Conservation (phyloP, 2,888 invertebrate species). For the Apomyelois bistriatella region DNA sequence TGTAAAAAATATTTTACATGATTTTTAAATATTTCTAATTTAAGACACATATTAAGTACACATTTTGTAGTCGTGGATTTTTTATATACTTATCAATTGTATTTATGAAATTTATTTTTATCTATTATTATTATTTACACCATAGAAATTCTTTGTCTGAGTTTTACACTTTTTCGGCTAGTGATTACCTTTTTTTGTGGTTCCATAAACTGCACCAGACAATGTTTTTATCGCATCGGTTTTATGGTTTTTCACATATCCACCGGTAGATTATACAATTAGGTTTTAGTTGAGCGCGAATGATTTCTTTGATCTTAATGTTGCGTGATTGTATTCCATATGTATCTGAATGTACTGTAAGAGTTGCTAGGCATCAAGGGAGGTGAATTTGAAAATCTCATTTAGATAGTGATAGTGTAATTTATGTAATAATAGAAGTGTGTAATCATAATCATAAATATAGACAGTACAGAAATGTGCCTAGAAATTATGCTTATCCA, state of each 20-base stretch:
- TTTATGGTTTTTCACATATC: background rate
- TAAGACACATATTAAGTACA: too few relatives aligned
- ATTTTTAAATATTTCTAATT: too few relatives aligned
- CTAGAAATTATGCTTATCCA: slow-evolving; percentile 73
- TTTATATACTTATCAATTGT: background rate
- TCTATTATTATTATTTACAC: background rate
- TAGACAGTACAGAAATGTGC: slow-evolving; percentile 76
- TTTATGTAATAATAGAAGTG: slow-evolving; percentile 58
- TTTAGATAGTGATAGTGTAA: slow-evolving; percentile 46
- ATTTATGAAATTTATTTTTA: background rate
- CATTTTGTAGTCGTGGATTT: background rate
- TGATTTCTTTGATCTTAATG: background rate
- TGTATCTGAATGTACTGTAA: slow-evolving; percentile 4
- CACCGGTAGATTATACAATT: background rate
- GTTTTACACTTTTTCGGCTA: background rate
- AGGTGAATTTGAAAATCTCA: slow-evolving; percentile 30
- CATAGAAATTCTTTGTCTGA: too few relatives aligned
- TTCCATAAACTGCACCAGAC: background rate
- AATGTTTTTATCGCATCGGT: background rate
- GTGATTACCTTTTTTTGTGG: too few relatives aligned
- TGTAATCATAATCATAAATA: slow-evolving; percentile 62
- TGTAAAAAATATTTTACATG: too few relatives aligned
- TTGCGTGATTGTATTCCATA: slow-evolving; percentile 3
- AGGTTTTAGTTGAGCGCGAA: background rate
- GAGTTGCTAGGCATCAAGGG: slow-evolving; percentile 6